A percentile compares a stretch with the other conserved stretches of the same genome.
These are phyloP conservation scores for Pyrocephalus nanus DNA, from an alignment of 2,797 vertebrate species.

Conservation along the genomic window DNA sequence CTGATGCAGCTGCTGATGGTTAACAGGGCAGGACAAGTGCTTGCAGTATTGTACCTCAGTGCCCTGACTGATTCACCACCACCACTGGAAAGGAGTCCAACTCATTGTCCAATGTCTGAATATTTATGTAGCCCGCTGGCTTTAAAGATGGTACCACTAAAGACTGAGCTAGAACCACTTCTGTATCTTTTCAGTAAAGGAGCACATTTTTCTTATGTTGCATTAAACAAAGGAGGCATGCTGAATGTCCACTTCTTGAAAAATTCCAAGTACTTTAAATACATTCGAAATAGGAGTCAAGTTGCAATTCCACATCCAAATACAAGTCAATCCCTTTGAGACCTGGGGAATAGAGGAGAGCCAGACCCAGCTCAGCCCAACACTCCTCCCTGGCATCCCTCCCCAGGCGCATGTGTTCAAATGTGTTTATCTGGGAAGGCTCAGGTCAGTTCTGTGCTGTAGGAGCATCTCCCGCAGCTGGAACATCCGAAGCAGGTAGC, in stretches of 20 bases:
- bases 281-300: background rate
- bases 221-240: background rate
- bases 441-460: slow-evolving; percentile 14
- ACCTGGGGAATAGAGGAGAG: background rate
- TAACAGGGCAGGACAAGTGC: background rate
- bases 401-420: background rate
- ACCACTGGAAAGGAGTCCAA: background rate
- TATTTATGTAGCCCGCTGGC: background rate
- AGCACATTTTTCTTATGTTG: background rate
- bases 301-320: slow-evolving; percentile 16
- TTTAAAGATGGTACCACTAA: background rate
- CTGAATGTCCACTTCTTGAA: background rate
- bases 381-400: background rate
- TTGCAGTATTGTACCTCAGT: background rate
- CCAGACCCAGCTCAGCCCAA: background rate
- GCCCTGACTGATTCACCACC: background rate
- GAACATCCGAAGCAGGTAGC: slow-evolving; percentile 52
- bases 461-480: slow-evolving; percentile 62
- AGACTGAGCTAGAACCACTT: background rate
- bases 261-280: background rate
- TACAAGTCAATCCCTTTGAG: slow-evolving; percentile 6
- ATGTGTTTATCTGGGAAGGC: background rate
- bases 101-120: background rate
- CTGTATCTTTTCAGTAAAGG: background rate
- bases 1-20: background rate